Evolutionary conservation across 2,888 invertebrate genomes (phyloP).

Genomic region (Drosophila kanekoi): DNA sequence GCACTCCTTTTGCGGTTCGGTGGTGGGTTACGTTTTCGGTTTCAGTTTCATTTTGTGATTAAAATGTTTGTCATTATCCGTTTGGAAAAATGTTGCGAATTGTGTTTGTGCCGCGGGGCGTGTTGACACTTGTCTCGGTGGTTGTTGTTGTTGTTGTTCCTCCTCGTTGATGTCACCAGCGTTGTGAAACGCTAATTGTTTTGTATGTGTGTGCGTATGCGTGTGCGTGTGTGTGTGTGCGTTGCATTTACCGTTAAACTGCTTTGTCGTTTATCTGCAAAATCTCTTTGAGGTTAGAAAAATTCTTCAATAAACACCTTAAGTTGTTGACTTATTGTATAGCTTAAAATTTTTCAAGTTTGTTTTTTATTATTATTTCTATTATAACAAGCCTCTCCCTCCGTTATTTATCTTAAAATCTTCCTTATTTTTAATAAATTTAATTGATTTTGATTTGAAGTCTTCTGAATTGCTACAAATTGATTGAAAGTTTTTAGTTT

Average conservation of each 20-base stretch:
- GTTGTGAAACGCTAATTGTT: slow-evolving; percentile 43
- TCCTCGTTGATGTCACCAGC: slow-evolving; percentile 40
- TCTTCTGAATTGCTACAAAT: too few relatives aligned
- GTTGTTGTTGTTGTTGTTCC: slow-evolving; percentile 7
- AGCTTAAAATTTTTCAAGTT: background rate
- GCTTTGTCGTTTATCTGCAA: slow-evolving; percentile 6
- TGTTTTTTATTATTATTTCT: too few relatives aligned
- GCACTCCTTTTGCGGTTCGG: slow-evolving; percentile 22
- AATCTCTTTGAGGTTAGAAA: background rate
- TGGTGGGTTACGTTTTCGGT: slow-evolving; percentile 49
- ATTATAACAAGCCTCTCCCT: too few relatives aligned
- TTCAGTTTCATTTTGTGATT: slow-evolving; percentile 72
- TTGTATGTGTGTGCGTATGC: background rate
- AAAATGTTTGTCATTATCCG: slow-evolving; percentile 84
- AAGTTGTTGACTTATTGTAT: background rate
- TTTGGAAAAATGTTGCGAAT: slow-evolving; percentile 84
- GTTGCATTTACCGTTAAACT: slow-evolving; percentile 42
- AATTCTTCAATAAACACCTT: slow-evolving; percentile 1
- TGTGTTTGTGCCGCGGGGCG: slow-evolving; percentile 82
- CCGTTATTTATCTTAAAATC: too few relatives aligned
- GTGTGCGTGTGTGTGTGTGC: slow-evolving; percentile 5
- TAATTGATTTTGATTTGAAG: too few relatives aligned
- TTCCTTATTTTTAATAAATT: too few relatives aligned
- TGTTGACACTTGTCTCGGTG: slow-evolving; percentile 66
- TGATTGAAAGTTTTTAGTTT: too few relatives aligned